Percentiles rank a stretch among this genome's conserved stretches.
Conservation (phyloP, 2,888 invertebrate species). For the Acanthosepion esculentum region DNA sequence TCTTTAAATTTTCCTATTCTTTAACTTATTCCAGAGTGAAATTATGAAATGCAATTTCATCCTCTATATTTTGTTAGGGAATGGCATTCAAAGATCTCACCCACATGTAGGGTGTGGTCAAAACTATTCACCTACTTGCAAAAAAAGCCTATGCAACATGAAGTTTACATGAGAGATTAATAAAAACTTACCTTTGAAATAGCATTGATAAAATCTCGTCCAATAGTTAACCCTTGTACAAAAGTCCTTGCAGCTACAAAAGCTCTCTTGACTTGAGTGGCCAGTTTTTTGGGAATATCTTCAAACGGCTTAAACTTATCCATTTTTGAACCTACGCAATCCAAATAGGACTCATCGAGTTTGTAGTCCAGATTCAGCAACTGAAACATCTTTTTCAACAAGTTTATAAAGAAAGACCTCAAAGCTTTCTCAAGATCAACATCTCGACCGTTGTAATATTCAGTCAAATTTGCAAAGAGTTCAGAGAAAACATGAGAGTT, state of each 20-base stretch:
- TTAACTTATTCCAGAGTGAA: too few species aligned
- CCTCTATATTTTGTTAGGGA: too few species aligned
- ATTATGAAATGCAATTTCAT: too few species aligned
- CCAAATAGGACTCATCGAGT: slow-evolving; percentile 86
- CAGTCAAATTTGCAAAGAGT: slow-evolving; percentile 90
- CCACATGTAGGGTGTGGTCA: too few species aligned
- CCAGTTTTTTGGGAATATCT: slow-evolving; percentile 92
- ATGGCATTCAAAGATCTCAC: too few species aligned
- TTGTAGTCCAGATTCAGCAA: slow-evolving; percentile 92
- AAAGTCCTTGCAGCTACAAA: slow-evolving; percentile 96
- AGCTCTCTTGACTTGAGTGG: slow-evolving; percentile 90
- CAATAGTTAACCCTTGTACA: slow-evolving; percentile 89
- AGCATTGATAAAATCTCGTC: slow-evolving; percentile 83
- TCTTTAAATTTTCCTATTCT: too few species aligned
- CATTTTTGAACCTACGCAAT: slow-evolving; percentile 93
- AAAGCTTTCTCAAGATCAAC: slow-evolving; percentile 89
- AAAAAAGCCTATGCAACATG: too few species aligned
- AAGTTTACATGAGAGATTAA: not conserved
- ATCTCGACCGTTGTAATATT: slow-evolving; percentile 83
- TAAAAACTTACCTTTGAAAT: slow-evolving; percentile 69
- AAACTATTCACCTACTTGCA: too few species aligned
- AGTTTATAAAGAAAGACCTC: slow-evolving; percentile 92
- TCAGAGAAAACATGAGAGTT: slow-evolving; percentile 94
- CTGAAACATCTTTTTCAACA: slow-evolving; percentile 94
- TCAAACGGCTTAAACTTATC: slow-evolving; percentile 94